Evolutionary conservation across 2,888 invertebrate genomes (phyloP), one percentile per base, ranked within the genome.

Genomic region (Stenchaetothrips biformis): DNA sequence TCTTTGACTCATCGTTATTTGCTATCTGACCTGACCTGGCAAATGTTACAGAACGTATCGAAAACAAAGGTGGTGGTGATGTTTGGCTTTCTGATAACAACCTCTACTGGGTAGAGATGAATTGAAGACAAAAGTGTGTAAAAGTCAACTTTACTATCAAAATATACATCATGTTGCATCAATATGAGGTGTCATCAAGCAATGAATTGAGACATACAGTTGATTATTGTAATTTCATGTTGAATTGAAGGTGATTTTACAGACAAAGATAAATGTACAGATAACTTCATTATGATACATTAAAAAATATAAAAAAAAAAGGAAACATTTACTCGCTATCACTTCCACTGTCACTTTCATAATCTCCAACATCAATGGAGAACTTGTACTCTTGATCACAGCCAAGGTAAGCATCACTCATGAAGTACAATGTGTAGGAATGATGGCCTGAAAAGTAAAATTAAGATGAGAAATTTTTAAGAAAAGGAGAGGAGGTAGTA

Each of bases 311-410:
- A 80, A 37, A 80, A 25, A 18, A 37, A 62, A 21, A 53, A 21
- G 47, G 47, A 37, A 1, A 37, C 37, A 74, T 78, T 77, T 53
- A 80, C 80, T 85, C 85, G 81, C 84, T 84, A 74, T 84, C 85
- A 47, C 84, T 85, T 37, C 82, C 83, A 2, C 82, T 83, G 16
- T 83, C 83, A 27, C 92, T 92, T 83, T 92, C 91, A 84, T 91
- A 92, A 84, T 94, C 95, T 0, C 91, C 92, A 8, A 97, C 95
- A 83, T 93, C 93, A 18, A 96, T 93, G 0, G 90, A 91, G 87
- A 99, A 96, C 88, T 95, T 94, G 88, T 99, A 99, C 88, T 99
- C 99, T 88, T 99, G 99, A 90, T 99, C 99, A 85, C 99, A 99
- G 11, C 99, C 99, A 85, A 99, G 92, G 87, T 99, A 99, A 0